Percentiles rank a stretch among this genome's conserved stretches.
Evolutionary conservation across 1,140 invertebrate genomes (phyloP).

Genomic region (Coptotermes formosanus): DNA sequence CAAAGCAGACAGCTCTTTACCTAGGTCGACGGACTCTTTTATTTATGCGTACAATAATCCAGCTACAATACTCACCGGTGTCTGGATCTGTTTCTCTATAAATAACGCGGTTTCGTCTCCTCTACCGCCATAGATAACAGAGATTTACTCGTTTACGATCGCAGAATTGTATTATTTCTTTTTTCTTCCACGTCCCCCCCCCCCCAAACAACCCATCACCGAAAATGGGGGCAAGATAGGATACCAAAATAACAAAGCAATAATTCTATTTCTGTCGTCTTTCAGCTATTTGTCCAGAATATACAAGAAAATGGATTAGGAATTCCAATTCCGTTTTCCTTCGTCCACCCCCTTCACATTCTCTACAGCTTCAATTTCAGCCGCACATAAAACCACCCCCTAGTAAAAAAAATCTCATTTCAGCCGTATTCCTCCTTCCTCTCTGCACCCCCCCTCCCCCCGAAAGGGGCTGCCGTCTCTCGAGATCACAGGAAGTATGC

Average conservation of each 20-base stretch:
- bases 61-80: too few species aligned
- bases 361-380: not conserved
- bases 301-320: constrained; percentile 4
- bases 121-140: not conserved
- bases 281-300: not conserved
- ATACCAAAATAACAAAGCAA: not conserved
- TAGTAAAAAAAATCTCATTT: not conserved
- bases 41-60: too few species aligned
- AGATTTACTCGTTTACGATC: not conserved
- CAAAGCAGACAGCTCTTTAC: too few species aligned
- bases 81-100: not conserved
- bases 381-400: constrained; percentile 1
- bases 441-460: too few species aligned
- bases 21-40: too few species aligned
- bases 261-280: constrained; percentile 2
- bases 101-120: not conserved
- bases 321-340: constrained; percentile 3
- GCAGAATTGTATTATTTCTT: not conserved
- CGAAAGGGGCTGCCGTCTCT: not conserved
- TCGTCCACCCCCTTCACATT: not conserved
- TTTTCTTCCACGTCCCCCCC: too few species aligned
- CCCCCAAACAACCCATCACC: not conserved
- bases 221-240: not conserved
- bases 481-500: not conserved
- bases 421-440: not conserved